phyloP scores from a whole-genome alignment of 2,797 vertebrate genomes.

The Podargus strigoides region DNA sequence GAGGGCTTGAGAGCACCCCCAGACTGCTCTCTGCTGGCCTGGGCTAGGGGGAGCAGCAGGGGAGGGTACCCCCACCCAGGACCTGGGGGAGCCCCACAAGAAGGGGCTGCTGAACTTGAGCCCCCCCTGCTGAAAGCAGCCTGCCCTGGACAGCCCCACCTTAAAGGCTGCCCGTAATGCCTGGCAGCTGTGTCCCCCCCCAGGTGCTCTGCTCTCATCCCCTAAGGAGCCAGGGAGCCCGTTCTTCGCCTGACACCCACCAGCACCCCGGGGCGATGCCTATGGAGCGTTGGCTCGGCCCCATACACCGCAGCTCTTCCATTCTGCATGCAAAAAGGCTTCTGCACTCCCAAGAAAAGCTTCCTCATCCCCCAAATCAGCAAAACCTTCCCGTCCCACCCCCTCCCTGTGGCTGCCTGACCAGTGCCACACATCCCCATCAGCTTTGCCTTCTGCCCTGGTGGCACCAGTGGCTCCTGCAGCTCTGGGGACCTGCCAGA shows the following conservation, averaged over 20 bases:
- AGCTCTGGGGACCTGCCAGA: background rate
- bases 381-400: background rate
- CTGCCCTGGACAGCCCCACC: background rate
- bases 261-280: background rate
- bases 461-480: background rate
- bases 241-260: rapidly evolving
- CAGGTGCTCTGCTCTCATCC: background rate
- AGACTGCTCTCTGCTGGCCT: rapidly evolving
- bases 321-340: rapidly evolving
- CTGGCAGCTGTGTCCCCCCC: background rate
- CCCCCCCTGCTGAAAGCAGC: background rate
- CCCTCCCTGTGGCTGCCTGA: background rate
- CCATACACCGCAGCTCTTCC: rapidly evolving
- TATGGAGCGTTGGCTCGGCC: rapidly evolving
- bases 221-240: background rate
- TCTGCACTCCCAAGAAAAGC: rapidly evolving
- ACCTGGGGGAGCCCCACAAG: background rate
- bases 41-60: too few relatives aligned
- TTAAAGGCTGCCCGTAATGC: background rate
- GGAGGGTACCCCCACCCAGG: rapidly evolving
- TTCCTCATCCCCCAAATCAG: background rate
- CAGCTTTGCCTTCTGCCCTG: background rate
- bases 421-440: rapidly evolving
- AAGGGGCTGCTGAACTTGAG: rapidly evolving
- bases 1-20: background rate